Evolutionary conservation across 2,888 invertebrate genomes (phyloP).

Genomic region (Acanthosepion esculentum): DNA sequence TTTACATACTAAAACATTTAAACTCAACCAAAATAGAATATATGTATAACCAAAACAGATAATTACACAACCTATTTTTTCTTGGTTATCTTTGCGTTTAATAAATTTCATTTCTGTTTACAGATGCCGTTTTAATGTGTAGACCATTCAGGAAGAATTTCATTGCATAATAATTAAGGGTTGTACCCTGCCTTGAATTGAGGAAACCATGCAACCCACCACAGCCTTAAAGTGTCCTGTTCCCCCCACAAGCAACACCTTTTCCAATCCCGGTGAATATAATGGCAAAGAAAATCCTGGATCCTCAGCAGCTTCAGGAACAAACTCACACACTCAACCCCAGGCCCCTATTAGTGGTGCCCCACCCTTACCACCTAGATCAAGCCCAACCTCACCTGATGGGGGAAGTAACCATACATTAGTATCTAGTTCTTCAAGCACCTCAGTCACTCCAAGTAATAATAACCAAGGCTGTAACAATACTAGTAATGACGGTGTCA

Average conservation of each 20-base stretch:
- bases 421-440: background rate
- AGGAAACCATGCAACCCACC: background rate
- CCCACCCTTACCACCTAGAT: background rate
- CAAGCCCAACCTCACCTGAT: background rate
- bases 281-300: background rate
- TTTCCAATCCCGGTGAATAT: background rate
- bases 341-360: background rate
- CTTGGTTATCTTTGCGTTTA: background rate
- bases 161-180: background rate
- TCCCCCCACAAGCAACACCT: background rate
- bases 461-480: background rate
- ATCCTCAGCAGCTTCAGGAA: background rate
- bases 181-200: background rate
- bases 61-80: background rate
- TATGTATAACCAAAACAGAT: too few species aligned
- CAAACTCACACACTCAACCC: background rate
- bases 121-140: background rate
- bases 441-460: background rate
- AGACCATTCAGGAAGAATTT: background rate
- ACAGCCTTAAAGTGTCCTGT: background rate
- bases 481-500: background rate
- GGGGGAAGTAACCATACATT: background rate
- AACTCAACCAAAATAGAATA: too few species aligned
- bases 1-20: too few species aligned
- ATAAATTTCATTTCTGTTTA: background rate